Evolutionary conservation across 2,797 vertebrate genomes (phyloP).

Genomic region (Chrysocyon brachyurus): DNA sequence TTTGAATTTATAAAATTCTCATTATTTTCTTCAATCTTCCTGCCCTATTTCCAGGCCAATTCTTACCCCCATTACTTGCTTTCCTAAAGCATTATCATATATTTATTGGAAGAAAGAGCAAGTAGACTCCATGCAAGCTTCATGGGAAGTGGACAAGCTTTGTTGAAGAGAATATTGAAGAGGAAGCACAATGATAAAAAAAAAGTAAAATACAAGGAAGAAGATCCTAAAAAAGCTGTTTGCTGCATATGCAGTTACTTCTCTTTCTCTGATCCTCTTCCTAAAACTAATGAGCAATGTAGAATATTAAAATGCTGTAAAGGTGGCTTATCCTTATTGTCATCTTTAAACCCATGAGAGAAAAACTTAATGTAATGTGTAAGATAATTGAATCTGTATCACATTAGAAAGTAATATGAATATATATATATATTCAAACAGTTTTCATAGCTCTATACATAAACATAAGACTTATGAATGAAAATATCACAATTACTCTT

Average conservation of each 20-base stretch:
- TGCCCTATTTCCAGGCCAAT: background rate
- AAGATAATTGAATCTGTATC: background rate
- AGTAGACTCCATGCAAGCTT: background rate
- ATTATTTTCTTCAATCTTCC: background rate
- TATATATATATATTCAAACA: background rate
- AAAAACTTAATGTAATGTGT: background rate
- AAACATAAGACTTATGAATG: background rate
- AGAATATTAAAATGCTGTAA: slow-evolving; percentile 17
- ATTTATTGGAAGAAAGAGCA: background rate
- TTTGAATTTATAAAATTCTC: background rate
- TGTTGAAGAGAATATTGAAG: background rate
- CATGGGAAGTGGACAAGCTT: background rate
- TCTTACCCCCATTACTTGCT: background rate
- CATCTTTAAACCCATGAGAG: background rate
- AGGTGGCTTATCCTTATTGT: background rate
- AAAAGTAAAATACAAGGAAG: background rate
- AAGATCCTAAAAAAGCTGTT: background rate
- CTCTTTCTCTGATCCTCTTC: background rate
- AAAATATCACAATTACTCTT: background rate
- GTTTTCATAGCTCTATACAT: background rate
- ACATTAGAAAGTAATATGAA: background rate
- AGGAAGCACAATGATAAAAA: background rate
- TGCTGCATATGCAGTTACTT: background rate
- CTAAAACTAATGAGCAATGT: slow-evolving; percentile 16
- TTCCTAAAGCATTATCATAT: background rate